Percentiles rank a stretch among this genome's conserved stretches.
Evolutionary conservation across 2,113 vertebrate genomes (phyloP).

Genomic region (Leptosomus discolor): DNA sequence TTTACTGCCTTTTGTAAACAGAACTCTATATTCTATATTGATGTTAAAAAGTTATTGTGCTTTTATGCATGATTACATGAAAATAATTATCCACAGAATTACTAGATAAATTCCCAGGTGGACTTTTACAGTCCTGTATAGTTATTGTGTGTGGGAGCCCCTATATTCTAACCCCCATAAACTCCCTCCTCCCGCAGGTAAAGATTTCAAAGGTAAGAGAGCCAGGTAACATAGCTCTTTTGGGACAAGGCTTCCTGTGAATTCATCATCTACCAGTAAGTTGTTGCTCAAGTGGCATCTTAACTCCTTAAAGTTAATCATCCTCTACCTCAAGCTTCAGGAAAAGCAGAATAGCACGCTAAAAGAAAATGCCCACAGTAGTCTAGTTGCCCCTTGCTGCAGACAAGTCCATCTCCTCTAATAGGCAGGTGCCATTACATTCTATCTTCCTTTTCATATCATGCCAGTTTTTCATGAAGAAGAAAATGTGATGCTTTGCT

Average conservation of each 20-base stretch:
- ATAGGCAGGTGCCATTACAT: neutral
- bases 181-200: neutral
- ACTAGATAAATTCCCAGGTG: constrained; percentile 15
- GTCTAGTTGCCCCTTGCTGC: neutral
- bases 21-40: neutral
- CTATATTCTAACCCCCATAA: neutral
- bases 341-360: neutral
- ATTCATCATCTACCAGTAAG: neutral
- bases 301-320: neutral
- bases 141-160: neutral
- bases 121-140: constrained; percentile 1
- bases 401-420: neutral
- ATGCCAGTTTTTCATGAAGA: neutral
- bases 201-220: neutral
- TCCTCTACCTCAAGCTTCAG: neutral
- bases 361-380: neutral
- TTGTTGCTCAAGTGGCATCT: neutral
- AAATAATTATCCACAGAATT: constrained; percentile 35
- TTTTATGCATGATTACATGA: constrained; percentile 26
- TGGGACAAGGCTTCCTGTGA: neutral
- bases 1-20: neutral
- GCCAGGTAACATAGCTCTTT: neutral
- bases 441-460: neutral
- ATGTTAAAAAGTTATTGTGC: constrained; percentile 21
- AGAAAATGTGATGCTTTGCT: neutral